Conservation (phyloP, 2,113 vertebrate species). For the Elaphurus davidianus region DNA sequence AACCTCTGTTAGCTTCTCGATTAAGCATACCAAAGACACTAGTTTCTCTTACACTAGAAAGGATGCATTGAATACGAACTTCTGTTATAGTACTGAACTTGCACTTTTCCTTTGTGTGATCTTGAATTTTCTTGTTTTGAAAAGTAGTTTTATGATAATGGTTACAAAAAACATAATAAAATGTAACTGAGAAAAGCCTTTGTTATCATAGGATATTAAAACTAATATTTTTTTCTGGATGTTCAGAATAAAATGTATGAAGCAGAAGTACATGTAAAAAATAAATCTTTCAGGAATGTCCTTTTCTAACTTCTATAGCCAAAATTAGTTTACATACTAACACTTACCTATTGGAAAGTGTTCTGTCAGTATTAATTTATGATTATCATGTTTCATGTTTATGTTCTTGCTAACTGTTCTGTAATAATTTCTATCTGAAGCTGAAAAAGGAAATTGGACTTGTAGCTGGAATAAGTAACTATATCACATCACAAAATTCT, state of each 20-base stretch:
- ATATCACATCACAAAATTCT: neutral
- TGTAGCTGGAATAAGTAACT: neutral
- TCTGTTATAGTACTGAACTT: neutral
- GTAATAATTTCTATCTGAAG: neutral
- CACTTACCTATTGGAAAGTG: neutral
- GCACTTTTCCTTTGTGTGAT: neutral
- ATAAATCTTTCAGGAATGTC: neutral
- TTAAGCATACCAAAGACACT: neutral
- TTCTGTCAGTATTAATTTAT: neutral
- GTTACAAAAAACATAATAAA: neutral
- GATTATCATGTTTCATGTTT: neutral
- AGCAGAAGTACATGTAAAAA: neutral
- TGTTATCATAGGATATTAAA: neutral
- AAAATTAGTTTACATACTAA: neutral
- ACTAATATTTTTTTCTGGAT: neutral
- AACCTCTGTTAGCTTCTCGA: neutral
- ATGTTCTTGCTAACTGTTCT: neutral
- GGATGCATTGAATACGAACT: neutral
- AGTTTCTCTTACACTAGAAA: neutral
- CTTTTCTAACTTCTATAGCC: neutral
- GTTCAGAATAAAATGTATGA: neutral
- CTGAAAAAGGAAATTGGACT: neutral
- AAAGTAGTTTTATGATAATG: constrained; percentile 14
- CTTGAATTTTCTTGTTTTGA: neutral
- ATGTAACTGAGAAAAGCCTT: neutral